Evolutionary conservation across 2,113 vertebrate species (phyloP), one percentile per base, ranked within the genome.

Genomic region (Cyphomyrus plagiostoma): DNA sequence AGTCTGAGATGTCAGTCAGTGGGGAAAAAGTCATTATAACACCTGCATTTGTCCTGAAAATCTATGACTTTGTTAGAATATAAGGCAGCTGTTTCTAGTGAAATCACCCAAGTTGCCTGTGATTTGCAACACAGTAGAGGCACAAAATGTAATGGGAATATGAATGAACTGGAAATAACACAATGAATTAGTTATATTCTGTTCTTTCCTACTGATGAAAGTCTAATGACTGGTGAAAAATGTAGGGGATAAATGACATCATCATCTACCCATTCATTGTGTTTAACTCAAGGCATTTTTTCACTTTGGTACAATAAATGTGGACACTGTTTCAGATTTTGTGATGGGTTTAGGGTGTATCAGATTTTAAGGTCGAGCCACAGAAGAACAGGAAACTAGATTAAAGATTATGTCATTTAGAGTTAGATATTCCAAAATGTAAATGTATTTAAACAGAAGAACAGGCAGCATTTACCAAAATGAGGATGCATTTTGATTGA

Each of bases 171-270:
- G 45, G 87, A 74, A 66, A 74, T 49, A 74, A 88, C 42, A 74
- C n/a, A n/a, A 74, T 74, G n/a, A 88, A 74, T 74, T 88, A 88
- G 42, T 88, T 50, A 88, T 53, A 89, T 77, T 35, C 26, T 52
- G 30, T 89, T 82, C 48, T 13, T 89, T 82, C 21, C 15, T 21
- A 7, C 88, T 89, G 48, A 82, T 83, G 48, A 19, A 83, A 82
- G 52, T 56, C 35, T 50, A 48, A 83, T 56, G 70, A 39, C 70
- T 53, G 50, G 53, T 48, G 88, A 84, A 84, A 84, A 84, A 84
- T 84, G 39, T 84, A 48, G 23, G 77, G 77, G 39, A 21, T 42
- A 48, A 42, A 80, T 80, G 35, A 42, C 35, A 80, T 80, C 70
- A 39, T 77, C 74, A 42, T 80, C 11, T 42, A 39, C 35, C 30